phyloP scores from a whole-genome alignment of 2,797 vertebrate species.

The Sebastolobus alascanus region DNA sequence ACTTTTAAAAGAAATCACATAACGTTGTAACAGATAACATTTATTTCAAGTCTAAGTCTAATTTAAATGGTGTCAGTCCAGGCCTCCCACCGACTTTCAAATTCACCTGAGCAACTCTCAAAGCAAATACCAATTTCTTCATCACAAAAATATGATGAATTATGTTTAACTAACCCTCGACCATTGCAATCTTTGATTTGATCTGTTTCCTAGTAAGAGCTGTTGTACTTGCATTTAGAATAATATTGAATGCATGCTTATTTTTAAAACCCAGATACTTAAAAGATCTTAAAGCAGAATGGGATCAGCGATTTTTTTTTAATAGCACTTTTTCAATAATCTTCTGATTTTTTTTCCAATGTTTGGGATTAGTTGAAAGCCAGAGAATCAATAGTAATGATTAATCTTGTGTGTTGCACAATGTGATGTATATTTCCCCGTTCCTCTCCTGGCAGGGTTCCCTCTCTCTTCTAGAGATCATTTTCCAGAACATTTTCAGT shows the following conservation, averaged over 20 bases:
- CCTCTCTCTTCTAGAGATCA: no score
- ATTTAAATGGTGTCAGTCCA: not conserved
- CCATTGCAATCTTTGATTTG: not conserved
- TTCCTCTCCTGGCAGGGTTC: not conserved
- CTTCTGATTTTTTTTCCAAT: not conserved
- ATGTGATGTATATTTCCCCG: not conserved
- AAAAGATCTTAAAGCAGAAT: not conserved
- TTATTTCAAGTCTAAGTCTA: not conserved
- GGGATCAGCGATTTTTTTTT: not conserved
- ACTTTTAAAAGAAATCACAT: not conserved
- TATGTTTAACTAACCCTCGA: not conserved
- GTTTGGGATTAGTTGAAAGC: not conserved
- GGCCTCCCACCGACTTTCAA: not conserved
- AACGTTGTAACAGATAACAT: not conserved
- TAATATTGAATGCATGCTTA: not conserved
- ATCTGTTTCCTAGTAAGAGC: not conserved
- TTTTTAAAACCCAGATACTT: not conserved
- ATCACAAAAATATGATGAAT: conserved; percentile 6
- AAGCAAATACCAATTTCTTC: not conserved
- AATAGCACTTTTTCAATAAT: not conserved
- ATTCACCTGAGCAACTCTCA: not conserved
- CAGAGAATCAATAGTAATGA: not conserved
- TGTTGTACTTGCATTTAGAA: not conserved
- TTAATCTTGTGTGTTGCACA: not conserved
- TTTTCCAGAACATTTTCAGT: no score